Conservation (phyloP, 2,113 vertebrate genomes). For the Heterocephalus glaber region DNA sequence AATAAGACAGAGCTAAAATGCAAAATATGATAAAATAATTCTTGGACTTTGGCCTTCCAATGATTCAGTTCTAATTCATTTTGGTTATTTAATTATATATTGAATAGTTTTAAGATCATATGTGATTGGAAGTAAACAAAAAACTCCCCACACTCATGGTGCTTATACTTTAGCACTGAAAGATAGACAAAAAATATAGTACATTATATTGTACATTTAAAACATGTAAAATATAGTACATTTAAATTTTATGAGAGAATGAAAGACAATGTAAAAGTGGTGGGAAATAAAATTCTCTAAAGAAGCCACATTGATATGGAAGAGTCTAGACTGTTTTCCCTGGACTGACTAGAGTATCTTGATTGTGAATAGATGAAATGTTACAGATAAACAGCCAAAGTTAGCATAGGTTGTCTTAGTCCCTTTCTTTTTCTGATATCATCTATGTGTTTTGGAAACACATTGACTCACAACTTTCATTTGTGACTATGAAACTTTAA, state of each 20-base stretch:
- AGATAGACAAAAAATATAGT: neutral
- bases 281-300: too few species aligned
- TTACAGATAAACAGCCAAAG: too few species aligned
- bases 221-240: neutral
- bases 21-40: neutral
- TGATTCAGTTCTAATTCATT: neutral
- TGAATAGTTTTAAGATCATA: neutral
- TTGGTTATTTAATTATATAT: neutral
- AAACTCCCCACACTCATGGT: neutral
- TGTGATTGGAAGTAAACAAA: neutral
- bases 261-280: neutral
- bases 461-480: neutral
- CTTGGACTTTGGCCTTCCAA: neutral
- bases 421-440: too few species aligned
- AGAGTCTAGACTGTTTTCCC: too few species aligned
- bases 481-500: neutral
- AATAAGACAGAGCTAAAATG: neutral
- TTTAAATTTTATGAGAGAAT: neutral
- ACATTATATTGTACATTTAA: neutral
- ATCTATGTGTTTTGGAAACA: neutral
- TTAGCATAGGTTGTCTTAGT: too few species aligned
- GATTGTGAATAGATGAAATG: too few species aligned
- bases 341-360: too few species aligned
- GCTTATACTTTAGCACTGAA: neutral
- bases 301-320: too few species aligned